Evolutionary conservation across 2,888 invertebrate species (phyloP).

Genomic region (Mesorhabditis spiculigera): DNA sequence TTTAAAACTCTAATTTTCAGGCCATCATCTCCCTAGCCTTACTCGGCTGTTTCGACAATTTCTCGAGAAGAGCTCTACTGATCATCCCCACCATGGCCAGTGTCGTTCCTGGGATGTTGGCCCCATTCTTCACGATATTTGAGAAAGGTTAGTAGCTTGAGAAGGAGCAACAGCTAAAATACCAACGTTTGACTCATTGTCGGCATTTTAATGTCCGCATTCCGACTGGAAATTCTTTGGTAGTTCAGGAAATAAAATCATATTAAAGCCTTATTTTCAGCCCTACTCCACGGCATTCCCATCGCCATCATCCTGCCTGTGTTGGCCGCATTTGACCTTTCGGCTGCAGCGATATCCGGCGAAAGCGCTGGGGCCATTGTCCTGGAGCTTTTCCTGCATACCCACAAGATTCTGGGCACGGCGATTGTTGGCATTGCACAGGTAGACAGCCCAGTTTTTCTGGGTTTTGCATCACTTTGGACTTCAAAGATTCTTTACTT

Average conservation of each 20-base stretch:
- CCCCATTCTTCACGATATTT: constrained; percentile 17
- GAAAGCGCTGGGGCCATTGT: constrained; percentile 49
- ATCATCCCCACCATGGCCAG: constrained; percentile 43
- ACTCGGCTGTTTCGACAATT: constrained; percentile 42
- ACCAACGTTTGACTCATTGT: not conserved
- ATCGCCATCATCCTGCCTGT: constrained; percentile 27
- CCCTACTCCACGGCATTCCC: constrained; percentile 19
- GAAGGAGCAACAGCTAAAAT: not conserved
- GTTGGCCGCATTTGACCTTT: constrained; percentile 46
- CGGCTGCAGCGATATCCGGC: constrained; percentile 48
- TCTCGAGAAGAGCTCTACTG: constrained; percentile 39
- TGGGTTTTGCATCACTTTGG: not conserved
- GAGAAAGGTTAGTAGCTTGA: not conserved
- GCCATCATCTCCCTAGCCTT: not conserved
- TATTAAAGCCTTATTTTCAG: too few relatives aligned
- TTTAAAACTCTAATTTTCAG: not conserved
- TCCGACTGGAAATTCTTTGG: too few relatives aligned
- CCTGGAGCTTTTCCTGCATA: constrained; percentile 48
- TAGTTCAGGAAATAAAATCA: too few relatives aligned
- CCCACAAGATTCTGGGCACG: constrained; percentile 47
- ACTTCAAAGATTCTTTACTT: not conserved
- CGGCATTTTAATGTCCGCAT: not conserved
- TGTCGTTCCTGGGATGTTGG: constrained; percentile 31
- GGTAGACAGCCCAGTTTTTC: constrained; percentile 20
- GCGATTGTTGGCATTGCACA: constrained; percentile 51